Evolutionary conservation across 2,888 invertebrate species (phyloP).

Genomic region (Orthonychiurus folsomi): DNA sequence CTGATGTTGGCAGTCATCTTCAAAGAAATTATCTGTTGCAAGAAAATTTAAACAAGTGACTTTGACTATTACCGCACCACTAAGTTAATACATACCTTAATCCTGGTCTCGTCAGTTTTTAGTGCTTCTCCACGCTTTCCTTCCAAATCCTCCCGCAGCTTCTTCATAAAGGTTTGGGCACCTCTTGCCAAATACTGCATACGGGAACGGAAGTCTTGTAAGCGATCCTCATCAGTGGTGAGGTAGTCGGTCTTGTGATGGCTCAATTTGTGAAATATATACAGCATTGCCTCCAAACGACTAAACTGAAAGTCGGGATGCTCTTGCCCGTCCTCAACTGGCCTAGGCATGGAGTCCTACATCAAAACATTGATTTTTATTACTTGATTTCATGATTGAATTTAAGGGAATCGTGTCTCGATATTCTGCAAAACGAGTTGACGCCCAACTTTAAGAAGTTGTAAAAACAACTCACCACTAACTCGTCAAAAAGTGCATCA

Average conservation of each 20-base stretch:
- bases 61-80: not conserved
- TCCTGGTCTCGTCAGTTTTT: constrained; percentile 67
- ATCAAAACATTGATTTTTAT: too few relatives aligned
- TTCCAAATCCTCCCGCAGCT: constrained; percentile 53
- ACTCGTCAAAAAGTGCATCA: constrained; percentile 63
- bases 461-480: constrained; percentile 57
- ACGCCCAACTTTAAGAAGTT: not conserved
- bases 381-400: too few relatives aligned
- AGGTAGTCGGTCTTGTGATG: constrained; percentile 68
- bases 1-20: constrained; percentile 89
- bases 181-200: constrained; percentile 86
- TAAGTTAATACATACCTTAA: constrained; percentile 49
- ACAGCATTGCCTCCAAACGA: constrained; percentile 84
- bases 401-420: too few relatives aligned
- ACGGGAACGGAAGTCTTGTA: constrained; percentile 77
- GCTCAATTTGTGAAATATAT: constrained; percentile 62
- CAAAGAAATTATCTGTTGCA: constrained; percentile 53
- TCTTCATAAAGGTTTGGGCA: constrained; percentile 75
- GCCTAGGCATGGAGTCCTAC: constrained; percentile 79
- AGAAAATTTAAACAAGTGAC: not conserved
- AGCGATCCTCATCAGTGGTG: constrained; percentile 58
- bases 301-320: constrained; percentile 75
- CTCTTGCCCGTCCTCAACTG: constrained; percentile 50
- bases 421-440: not conserved
- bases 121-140: constrained; percentile 61